Evolutionary conservation across 30 jellyfish, hydroid and myxozoan species (phyloP), one percentile per base, ranked within the genome.

Genomic region (Cassiopea andromeda): DNA sequence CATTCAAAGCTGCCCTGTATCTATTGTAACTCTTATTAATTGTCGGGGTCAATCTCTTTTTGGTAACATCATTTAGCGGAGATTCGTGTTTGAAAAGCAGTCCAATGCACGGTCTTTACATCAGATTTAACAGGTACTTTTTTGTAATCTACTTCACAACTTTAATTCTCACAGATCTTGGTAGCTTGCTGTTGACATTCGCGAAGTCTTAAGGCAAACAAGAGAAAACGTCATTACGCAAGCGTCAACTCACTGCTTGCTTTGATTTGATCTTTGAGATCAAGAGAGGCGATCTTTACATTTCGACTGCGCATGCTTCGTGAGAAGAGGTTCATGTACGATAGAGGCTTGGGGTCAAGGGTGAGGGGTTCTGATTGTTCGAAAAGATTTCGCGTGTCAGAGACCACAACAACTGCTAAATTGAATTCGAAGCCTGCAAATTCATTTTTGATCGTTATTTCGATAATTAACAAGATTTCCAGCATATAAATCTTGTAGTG

Each of bases 121-220:
- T 18, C 79, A 70, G 79, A 70, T 12, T 19, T 70, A 16, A 38
- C 79, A 70, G 79, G 79, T 70, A 70, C 79, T 70, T 70, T 70
- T 70, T 54, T 2, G 79, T 70, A 70, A 70, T 70, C 79, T 43
- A 43, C 57, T 70, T 38, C 27, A 19, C 7, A 70, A 70, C 38
- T 4, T 19, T 70, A n/a, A 70, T 70, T 70, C 57, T 18, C 50
- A 43, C 79, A 70, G 27, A 70, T n/a, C 79, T 70, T 16, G 5
- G 16, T 70, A 2, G 79, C 57, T 16, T 38, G 79, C 79, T 70
- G 79, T 70, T 70, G 79, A 70, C 79, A 2, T 70, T 10, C 17
- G 27, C 54, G 15, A 70, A 2, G 43, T 64, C 73, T 64, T 4
- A 7, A 14, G 18, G 79, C 79, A 70, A 70, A 70, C 54, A 70